Conservation (phyloP, 2,113 vertebrate genomes). For the Rhinolophus ferrumequinum region DNA sequence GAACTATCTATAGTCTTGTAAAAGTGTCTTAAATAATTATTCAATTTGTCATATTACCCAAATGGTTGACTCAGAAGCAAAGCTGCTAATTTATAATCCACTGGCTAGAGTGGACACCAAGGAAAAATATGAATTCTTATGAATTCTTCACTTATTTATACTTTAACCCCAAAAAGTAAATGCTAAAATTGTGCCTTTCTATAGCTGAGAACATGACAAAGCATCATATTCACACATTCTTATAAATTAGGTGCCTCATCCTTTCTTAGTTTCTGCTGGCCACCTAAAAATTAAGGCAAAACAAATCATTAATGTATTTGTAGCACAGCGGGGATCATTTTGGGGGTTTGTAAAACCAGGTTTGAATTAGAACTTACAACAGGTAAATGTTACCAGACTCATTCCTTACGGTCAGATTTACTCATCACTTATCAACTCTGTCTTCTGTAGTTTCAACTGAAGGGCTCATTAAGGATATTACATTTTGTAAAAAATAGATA, state of each 20-base stretch:
- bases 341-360: neutral
- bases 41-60: neutral
- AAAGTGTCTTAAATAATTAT: neutral
- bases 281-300: slow-evolving; percentile 52
- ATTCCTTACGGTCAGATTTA: neutral
- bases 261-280: neutral
- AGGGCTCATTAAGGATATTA: neutral
- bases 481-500: neutral
- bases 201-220: neutral
- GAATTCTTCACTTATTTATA: slow-evolving; percentile 33
- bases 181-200: neutral
- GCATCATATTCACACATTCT: slow-evolving; percentile 11
- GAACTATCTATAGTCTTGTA: neutral
- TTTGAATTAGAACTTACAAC: neutral
- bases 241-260: neutral
- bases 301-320: neutral
- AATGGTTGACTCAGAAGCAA: neutral
- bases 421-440: neutral
- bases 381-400: neutral
- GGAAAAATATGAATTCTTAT: neutral
- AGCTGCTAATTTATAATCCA: slow-evolving; percentile 8
- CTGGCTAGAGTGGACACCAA: neutral
- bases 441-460: neutral
- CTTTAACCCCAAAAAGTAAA: slow-evolving; percentile 6
- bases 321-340: neutral